Base-by-base conservation (phyloP, 37 sponge, comb jelly and placozoan species). In the Eunapius fragilis region DNA sequence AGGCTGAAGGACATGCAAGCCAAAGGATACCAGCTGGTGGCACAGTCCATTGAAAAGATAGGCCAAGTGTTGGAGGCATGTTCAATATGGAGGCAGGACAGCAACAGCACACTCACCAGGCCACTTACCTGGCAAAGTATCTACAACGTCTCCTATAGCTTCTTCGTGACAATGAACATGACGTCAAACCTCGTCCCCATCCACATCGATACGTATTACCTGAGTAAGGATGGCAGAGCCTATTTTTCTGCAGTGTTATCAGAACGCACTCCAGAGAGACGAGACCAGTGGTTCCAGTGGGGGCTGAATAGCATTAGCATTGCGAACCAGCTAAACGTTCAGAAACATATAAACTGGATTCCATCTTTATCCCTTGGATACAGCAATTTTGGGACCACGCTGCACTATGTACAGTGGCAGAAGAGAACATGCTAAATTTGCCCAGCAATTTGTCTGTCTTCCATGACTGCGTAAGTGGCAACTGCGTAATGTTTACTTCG, bases 271-370 rank as follows among this genome's bases (percentile, higher is more conserved):
- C 47, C 22, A 24, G 36, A 74, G 38, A 69, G 74, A 22, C 30
- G 11, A 6, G 77, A 50, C 19, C 82, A 75, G 67, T 88, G 88
- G 88, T 82, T 83, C 68, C 68, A 72, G 5, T 88, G 83, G 83
- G 82, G 77, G 0, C 36, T 82, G 35, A 82, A 78, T 71, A 67
- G 38, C 3, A 49, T 58, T 48, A 28, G 49, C 30, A 78, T 41
- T 2, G 41, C 17, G 30, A 28, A 48, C 28, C 22, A 78, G 28
- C 58, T 58, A 17, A 58, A 17, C 58, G 6, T 58, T 12, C 31
- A 78, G 71, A 50, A 49, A 3, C 23, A n/a, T n/a, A n/a, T 2
- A 9, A 24, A 26, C 0, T 89, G 89, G 89, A 80, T 79, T 28
- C 71, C 78, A 2, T 32, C 31, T 0, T 25, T 89, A 24, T 67